phyloP scores from a whole-genome alignment of 2,113 vertebrate species.

The Peromyscus maniculatus region DNA sequence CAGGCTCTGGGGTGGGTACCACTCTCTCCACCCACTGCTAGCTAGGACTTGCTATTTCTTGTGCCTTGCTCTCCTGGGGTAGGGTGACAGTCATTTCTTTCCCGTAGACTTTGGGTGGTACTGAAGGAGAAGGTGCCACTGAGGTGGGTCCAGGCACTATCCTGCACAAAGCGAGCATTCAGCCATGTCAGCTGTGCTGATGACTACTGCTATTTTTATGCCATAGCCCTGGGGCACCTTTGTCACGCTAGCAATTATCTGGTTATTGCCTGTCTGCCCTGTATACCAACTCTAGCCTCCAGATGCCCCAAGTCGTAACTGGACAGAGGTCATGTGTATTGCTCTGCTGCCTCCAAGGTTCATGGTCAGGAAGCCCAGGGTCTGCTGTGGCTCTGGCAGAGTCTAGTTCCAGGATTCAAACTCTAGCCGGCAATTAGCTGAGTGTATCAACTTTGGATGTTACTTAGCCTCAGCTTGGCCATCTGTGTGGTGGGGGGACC shows the following conservation, averaged over 20 bases:
- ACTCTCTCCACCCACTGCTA: too few species aligned
- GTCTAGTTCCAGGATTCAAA: background rate
- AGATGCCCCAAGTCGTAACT: background rate
- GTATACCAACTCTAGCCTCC: background rate
- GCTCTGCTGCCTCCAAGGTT: too few species aligned
- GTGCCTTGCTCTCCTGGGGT: background rate
- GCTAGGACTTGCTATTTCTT: background rate
- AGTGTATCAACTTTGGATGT: fast-evolving
- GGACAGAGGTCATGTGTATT: background rate
- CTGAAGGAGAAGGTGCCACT: background rate
- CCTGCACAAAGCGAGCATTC: fast-evolving
- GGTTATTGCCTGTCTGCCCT: background rate
- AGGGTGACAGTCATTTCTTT: background rate
- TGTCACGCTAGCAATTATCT: background rate
- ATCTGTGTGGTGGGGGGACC: background rate
- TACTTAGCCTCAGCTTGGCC: background rate
- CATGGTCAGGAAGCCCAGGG: background rate
- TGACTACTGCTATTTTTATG: background rate
- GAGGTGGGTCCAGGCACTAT: background rate
- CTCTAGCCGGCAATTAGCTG: background rate
- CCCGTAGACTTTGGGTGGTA: background rate
- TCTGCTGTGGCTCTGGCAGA: background rate
- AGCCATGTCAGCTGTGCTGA: background rate
- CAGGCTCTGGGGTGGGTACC: background rate
- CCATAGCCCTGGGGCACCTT: background rate